These are phyloP conservation scores for Coecobrya sp. DNA, from an alignment of 2,888 invertebrate genomes.

Conservation along the genomic window DNA sequence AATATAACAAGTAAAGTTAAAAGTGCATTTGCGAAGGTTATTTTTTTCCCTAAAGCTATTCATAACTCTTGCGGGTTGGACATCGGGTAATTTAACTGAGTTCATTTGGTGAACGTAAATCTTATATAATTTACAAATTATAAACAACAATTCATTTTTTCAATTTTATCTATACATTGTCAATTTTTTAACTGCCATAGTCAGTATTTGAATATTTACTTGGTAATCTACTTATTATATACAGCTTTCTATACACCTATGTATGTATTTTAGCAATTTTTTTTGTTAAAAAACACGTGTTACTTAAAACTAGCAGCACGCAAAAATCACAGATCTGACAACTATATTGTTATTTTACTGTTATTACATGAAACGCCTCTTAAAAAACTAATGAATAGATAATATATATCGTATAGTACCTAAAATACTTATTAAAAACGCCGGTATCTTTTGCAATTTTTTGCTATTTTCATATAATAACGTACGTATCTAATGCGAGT, in stretches of 20 bases:
- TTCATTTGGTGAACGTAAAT: not conserved
- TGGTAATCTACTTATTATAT: conserved; percentile 19
- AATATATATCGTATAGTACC: conserved; percentile 49
- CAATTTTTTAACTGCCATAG: conserved; percentile 21
- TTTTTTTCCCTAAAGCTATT: conserved; percentile 7
- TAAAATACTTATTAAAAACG: conserved; percentile 54
- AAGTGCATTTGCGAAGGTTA: conserved; percentile 41
- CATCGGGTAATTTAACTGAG: not conserved
- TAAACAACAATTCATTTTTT: conserved; percentile 3
- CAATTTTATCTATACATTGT: conserved; percentile 20
- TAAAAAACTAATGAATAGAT: conserved; percentile 58
- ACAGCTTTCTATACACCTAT: conserved; percentile 57
- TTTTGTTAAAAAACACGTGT: conserved; percentile 69
- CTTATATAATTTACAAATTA: conserved; percentile 10
- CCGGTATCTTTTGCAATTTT: conserved; percentile 36
- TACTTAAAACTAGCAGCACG: conserved; percentile 85
- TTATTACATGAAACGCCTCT: conserved; percentile 31
- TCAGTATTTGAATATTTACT: not conserved
- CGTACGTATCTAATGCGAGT: not conserved
- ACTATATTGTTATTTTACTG: conserved; percentile 77
- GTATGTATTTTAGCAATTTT: conserved; percentile 40
- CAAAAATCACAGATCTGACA: conserved; percentile 86
- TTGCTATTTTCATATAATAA: not conserved
- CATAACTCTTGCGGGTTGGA: conserved; percentile 8
- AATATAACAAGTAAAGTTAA: not conserved